Percentiles rank a stretch among this genome's conserved stretches.
These are phyloP conservation scores for Odobenus rosmarus DNA, from an alignment of 2,113 vertebrate species.

Conservation along the genomic window DNA sequence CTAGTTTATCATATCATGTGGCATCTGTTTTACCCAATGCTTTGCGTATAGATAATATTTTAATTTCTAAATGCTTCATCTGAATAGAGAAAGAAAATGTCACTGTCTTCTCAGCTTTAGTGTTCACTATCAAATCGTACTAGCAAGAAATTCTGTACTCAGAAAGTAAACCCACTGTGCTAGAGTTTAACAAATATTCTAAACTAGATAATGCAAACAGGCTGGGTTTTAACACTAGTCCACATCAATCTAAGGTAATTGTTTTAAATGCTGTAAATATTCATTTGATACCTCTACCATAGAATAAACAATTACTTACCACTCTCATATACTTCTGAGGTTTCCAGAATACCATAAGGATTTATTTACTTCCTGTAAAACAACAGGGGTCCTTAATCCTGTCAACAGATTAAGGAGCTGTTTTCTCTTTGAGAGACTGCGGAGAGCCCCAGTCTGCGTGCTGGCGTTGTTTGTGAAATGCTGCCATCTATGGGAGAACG, in stretches of 20 bases:
- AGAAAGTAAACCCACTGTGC: conserved; percentile 46
- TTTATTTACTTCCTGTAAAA: conserved; percentile 82
- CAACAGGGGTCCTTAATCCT: conserved; percentile 80
- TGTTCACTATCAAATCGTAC: not conserved
- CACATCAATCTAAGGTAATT: conserved; percentile 55
- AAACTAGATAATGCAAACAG: conserved; percentile 66
- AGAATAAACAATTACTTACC: conserved; percentile 75
- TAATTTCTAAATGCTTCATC: conserved; percentile 18
- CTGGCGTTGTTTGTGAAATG: conserved; percentile 92
- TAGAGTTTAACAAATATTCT: conserved; percentile 44
- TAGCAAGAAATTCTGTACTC: not conserved
- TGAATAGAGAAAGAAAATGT: conserved; percentile 42
- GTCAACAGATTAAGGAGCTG: conserved; percentile 63
- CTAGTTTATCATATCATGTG: not conserved
- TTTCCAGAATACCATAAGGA: conserved; percentile 74
- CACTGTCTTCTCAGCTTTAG: not conserved
- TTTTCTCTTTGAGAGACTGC: not conserved
- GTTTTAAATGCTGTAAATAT: conserved; percentile 80
- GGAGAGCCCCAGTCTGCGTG: fast-evolving
- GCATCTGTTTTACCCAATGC: not conserved
- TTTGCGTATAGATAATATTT: not conserved
- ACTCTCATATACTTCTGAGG: conserved; percentile 73
- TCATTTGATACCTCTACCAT: conserved; percentile 69
- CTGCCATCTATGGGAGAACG: conserved; percentile 94
- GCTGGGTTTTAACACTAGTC: conserved; percentile 57